Evolutionary conservation across 2,797 vertebrate species (phyloP).

Genomic region (Propithecus deckenii): DNA sequence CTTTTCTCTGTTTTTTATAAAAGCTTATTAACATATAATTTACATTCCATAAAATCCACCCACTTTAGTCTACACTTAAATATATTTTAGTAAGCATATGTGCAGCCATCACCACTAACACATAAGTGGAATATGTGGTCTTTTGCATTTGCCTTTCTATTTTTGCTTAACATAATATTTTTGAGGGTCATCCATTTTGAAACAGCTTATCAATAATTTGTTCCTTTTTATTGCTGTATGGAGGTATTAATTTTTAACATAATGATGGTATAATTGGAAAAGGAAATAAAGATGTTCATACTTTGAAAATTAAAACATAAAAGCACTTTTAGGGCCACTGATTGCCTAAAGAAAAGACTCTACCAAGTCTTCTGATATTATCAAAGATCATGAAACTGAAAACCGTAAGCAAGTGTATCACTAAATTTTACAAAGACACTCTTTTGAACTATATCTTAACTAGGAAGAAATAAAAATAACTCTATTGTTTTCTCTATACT

Average conservation of each 20-base stretch:
- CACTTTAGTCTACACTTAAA: neutral
- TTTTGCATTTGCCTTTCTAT: neutral
- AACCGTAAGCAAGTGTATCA: neutral
- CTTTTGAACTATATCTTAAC: conserved; percentile 7
- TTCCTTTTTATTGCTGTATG: neutral
- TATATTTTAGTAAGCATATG: neutral
- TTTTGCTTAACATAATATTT: neutral
- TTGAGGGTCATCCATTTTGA: neutral
- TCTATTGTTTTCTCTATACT: neutral
- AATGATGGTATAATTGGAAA: neutral
- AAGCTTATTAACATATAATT: neutral
- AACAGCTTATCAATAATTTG: neutral
- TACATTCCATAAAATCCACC: neutral
- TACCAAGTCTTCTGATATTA: neutral
- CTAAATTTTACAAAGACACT: conserved; percentile 18
- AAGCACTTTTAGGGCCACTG: neutral
- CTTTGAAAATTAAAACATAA: conserved; percentile 33
- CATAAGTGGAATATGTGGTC: neutral
- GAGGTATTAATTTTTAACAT: neutral
- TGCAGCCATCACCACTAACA: neutral
- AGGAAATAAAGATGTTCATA: neutral
- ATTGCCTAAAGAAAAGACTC: neutral
- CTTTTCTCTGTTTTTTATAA: neutral
- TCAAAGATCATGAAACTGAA: conserved; percentile 27
- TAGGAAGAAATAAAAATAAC: neutral